Base-by-base conservation (phyloP, 2,113 vertebrate species). In the Helogale parvula region DNA sequence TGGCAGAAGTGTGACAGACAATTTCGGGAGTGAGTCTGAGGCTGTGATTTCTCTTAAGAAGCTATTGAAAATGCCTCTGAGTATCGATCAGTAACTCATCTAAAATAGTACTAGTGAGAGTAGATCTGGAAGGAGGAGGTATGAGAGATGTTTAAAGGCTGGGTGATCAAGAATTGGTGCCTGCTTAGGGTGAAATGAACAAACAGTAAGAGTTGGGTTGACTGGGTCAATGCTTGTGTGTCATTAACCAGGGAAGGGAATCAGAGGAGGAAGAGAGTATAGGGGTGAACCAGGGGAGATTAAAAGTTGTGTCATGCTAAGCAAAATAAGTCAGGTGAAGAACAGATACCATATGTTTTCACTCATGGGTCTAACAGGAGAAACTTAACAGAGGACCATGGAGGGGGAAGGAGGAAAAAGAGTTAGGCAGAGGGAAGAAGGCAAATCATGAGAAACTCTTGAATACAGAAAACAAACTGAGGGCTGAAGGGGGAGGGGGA, bases 51-150 rank as follows among this genome's bases (percentile, higher is more conserved):
- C 15, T 80, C 29, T 63, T 72, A 14, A 72, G 33, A 69, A 74
- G 15, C 63, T 63, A 83, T 38, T 74, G 38, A 21, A 85, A 87
- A 11, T 54, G 2, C 15, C 31, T 69, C 5, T 77, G 3, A 50
- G 7, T 21, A 25, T 50, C 3, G 35, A 57, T 3, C 19, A 68
- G 31, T 45, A 29, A 31, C 5, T 80, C 15, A 15, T 54, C 47
- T 33, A 41, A 50, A 57, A 21, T 3, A 38, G 25, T 7, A 19
- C 65, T 25, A 13, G 0, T 35, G 21, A 4, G 31, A 0, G 27
- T 33, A 3, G 5, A 17, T 23, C 17, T 52, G 35, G 31, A 31
- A 69, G 25, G 17, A 12, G 31, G 12, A 63, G 15, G 23, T 10
- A n/a, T 5, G 12, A 72, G 63, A 72, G 23, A 50, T 57, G 3